Base-by-base conservation (phyloP, 2,888 invertebrate genomes). In the Chrysina gloriosa region DNA sequence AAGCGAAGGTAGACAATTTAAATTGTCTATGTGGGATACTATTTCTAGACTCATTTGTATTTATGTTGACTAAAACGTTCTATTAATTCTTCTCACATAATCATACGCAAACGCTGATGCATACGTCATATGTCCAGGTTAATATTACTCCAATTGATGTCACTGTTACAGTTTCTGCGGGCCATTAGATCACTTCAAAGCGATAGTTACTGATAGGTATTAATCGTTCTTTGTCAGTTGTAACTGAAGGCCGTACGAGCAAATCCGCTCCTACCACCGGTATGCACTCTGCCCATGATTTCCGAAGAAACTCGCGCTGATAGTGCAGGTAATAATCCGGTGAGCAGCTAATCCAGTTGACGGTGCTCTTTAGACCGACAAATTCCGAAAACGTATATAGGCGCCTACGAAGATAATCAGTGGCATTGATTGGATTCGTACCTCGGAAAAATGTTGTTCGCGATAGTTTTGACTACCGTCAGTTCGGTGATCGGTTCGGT, bases 241-340 rank as follows among this genome's bases (percentile, higher is more conserved):
- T 11, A 21, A 34, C n/a, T 21, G 54, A 54, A 54, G 54, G 54
- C 54, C 54, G 31, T 34, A 6, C 3, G n/a, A 54, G 6, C 21
- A 25, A 19, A 54, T 9, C 31, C 16, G 31, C 54, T 54, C 54
- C 54, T 54, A 19, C 54, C 19, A 54, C 54, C 11, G 31, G 11
- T 34, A 16, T 4, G 34, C 16, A 54, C 31, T 7, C 7, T 19
- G 54, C 7, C 19, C 19, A 34, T 19, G 34, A 19, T 54, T 31
- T 31, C 31, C 19, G 19, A 54, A 52, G 31, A 54, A 31, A 21
- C 34, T 6, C 34, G 31, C 54, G 25, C 31, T 31, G 54, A 54
- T 34, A 54, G 58, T 39, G 39, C 23, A 11, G 11, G 25, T 58
- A 58, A 58, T 58, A 6, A 58, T 23, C 5, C 39, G 25, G 52